A percentile compares a stretch with the other conserved stretches of the same genome.
phyloP scores from a whole-genome alignment of 2,113 vertebrate genomes.

The Beaufortia kweichowensis region DNA sequence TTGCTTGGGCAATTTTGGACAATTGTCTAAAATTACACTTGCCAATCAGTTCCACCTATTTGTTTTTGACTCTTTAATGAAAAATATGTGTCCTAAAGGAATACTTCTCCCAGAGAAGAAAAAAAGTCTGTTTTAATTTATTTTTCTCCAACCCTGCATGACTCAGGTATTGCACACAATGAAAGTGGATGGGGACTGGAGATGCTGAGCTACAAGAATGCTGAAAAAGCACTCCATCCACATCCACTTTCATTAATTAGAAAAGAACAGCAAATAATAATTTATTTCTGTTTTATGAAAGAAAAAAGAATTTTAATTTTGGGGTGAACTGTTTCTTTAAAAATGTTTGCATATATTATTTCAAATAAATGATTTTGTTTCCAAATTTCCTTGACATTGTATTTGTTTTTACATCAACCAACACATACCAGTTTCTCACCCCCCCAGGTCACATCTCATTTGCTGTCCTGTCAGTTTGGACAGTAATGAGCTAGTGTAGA shows the following conservation, averaged over 20 bases:
- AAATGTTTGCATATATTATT: background rate
- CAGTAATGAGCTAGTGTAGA: constrained; percentile 1
- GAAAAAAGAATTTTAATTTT: too few relatives aligned
- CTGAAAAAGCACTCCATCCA: too few relatives aligned
- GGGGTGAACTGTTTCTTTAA: background rate
- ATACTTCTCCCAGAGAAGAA: too few relatives aligned
- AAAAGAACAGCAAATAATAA: too few relatives aligned
- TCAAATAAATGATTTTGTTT: background rate
- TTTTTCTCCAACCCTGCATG: too few relatives aligned
- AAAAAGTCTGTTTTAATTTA: too few relatives aligned
- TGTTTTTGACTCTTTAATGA: background rate
- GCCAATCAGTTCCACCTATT: background rate
- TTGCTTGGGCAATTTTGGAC: background rate
- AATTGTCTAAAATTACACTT: constrained; percentile 14
- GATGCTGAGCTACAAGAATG: background rate
- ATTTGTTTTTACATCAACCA: background rate
- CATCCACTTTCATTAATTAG: too few relatives aligned
- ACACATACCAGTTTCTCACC: constrained; percentile 45
- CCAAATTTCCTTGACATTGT: background rate
- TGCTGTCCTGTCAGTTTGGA: constrained; percentile 16
- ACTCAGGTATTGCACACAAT: background rate
- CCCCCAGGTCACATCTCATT: constrained; percentile 42
- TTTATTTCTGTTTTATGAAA: too few relatives aligned
- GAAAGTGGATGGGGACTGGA: background rate
- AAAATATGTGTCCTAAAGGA: background rate